Evolutionary conservation across 2,113 vertebrate species (phyloP).

Genomic region (Stictonetta naevosa): DNA sequence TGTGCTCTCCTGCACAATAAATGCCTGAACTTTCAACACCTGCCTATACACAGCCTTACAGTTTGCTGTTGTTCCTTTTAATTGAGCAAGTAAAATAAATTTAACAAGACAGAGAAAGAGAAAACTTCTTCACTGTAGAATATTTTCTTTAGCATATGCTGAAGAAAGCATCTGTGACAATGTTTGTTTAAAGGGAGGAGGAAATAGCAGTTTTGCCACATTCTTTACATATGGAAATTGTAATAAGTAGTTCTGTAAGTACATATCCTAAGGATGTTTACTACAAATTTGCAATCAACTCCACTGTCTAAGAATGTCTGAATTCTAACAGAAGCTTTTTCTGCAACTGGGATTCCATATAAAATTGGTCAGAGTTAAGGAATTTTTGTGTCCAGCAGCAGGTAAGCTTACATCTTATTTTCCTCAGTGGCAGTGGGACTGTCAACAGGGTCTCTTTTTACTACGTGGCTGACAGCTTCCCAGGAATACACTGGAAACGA

Average conservation of each 20-base stretch:
- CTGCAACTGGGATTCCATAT: not conserved
- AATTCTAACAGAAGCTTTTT: not conserved
- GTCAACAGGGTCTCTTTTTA: not conserved
- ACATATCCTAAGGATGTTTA: not conserved
- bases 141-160: not conserved
- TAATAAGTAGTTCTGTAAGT: not conserved
- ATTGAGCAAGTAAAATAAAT: not conserved
- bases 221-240: not conserved
- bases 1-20: not conserved
- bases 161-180: not conserved
- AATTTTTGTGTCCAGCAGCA: not conserved
- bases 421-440: not conserved
- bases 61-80: not conserved
- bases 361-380: not conserved
- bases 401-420: not conserved
- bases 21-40: not conserved
- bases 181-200: not conserved
- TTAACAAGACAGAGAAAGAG: not conserved
- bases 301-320: not conserved
- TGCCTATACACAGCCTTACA: not conserved
- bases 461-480: not conserved
- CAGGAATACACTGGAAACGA: rapidly evolving
- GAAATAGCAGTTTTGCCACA: not conserved
- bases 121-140: not conserved
- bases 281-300: not conserved